Evolutionary conservation across 1,140 invertebrate species (phyloP), one percentile per base, ranked within the genome.

Genomic region (Pteromalus puparum): DNA sequence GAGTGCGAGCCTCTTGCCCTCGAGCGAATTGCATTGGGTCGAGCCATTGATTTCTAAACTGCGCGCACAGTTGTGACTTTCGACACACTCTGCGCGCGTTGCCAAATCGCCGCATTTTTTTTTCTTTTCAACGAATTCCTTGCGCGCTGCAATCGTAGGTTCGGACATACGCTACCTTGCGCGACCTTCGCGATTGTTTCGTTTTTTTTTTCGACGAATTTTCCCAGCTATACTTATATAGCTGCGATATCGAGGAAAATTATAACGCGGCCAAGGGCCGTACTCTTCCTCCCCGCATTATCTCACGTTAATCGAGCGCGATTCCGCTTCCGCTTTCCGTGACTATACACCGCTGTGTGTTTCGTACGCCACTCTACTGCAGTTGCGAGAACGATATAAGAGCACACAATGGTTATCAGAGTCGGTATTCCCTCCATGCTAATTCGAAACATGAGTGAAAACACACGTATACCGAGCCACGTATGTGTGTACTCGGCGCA

Each of bases 261-360:
- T 30, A 28, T 18, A 70, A 28, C 67, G 24, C 28, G 67, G 67
- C 24, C 67, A 30, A 26, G 67, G 28, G 67, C 67, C 15, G 6
- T 1, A 24, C 42, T 10, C n/a, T 0, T 26, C 28, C 10, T 18
- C 21, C 53, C 2, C 30, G 21, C 18, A 65, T 82, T 83, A 85
- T 87, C 85, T 80, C 78, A 42, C 53, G 85, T 67, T 82, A 86
- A 87, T 84, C 87, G 84, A 87, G 85, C 85, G 79, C 86, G 70
- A 86, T 87, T 87, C 87, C 84, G 84, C 68, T 85, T 87, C 85
- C 86, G 81, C 65, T 24, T 38, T 7, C 38, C 38, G 38, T 38
- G 5, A 38, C 38, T 38, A 34, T 34, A 38, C 9, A 9, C 38
- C 38, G 38, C 38, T 38, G 0, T 38, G 4, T 7, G 38, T 10